Percentiles rank a stretch among this genome's conserved stretches.
Conservation (phyloP, 1,140 invertebrate genomes). For the Ostrea denselamellosa region DNA sequence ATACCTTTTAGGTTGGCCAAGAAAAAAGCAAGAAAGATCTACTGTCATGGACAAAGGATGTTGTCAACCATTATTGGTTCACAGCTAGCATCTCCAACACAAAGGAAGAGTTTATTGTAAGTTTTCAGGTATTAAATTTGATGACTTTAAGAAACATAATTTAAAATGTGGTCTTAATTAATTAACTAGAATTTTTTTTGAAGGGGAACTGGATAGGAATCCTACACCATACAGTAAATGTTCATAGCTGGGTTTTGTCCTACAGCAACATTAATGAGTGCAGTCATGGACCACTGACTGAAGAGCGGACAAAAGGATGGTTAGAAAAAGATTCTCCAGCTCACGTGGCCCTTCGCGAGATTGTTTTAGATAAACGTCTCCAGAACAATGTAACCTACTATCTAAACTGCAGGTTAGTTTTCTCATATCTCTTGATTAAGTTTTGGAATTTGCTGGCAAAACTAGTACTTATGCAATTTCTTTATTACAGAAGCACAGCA, state of each 20-base stretch:
- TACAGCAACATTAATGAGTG: background rate
- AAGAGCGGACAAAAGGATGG: slow-evolving; percentile 40
- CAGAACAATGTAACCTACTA: slow-evolving; percentile 43
- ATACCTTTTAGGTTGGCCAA: too few relatives aligned
- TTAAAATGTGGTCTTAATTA: too few relatives aligned
- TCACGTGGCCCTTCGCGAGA: slow-evolving; percentile 11
- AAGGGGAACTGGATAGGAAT: slow-evolving; percentile 5
- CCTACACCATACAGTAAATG: background rate
- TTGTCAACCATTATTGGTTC: slow-evolving; percentile 46
- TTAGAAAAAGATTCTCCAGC: slow-evolving; percentile 35
- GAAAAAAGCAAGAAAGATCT: slow-evolving; percentile 11
- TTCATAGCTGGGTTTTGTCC: background rate
- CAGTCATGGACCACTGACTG: slow-evolving; percentile 13
- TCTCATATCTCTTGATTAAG: background rate
- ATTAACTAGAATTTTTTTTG: background rate
- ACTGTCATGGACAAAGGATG: slow-evolving; percentile 40
- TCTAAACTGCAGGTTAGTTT: slow-evolving; percentile 19
- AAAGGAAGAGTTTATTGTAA: slow-evolving; percentile 45
- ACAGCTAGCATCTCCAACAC: background rate
- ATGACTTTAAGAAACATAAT: too few relatives aligned
- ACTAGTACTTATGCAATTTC: too few relatives aligned
- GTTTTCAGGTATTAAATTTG: background rate
- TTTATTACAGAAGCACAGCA: too few relatives aligned
- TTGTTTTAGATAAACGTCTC: slow-evolving; percentile 43
- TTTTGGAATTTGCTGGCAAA: too few relatives aligned